Conservation (phyloP, 2,113 vertebrate genomes). For the Prionailurus viverrinus region DNA sequence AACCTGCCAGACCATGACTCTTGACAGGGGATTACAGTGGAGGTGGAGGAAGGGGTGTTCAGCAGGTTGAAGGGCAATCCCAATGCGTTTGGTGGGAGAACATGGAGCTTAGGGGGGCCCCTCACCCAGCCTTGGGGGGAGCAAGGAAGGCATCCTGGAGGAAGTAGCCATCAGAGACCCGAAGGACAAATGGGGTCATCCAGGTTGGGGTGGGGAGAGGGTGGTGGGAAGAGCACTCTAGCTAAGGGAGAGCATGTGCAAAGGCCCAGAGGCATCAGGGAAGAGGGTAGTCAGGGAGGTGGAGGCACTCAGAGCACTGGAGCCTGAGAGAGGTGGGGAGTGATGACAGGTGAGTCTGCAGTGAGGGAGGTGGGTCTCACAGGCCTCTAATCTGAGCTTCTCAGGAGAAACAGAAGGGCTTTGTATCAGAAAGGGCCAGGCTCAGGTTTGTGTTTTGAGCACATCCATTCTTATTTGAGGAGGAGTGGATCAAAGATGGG, state of each 20-base stretch:
- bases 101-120: accelerated
- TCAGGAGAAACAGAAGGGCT: neutral
- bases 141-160: neutral
- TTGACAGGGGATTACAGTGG: neutral
- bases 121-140: neutral
- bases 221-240: neutral
- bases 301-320: neutral
- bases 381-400: neutral
- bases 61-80: neutral
- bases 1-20: neutral
- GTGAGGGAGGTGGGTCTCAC: neutral
- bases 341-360: no score
- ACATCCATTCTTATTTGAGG: neutral
- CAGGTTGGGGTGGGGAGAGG: neutral
- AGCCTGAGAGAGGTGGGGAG: neutral
- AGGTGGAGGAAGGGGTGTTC: neutral
- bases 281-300: neutral
- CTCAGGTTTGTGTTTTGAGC: neutral
- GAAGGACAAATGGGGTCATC: neutral
- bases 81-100: neutral
- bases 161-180: neutral
- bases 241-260: neutral
- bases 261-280: neutral
- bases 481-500: neutral
- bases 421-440: neutral